phyloP scores from a whole-genome alignment of 2,888 invertebrate species.

The Sinelater perroti region DNA sequence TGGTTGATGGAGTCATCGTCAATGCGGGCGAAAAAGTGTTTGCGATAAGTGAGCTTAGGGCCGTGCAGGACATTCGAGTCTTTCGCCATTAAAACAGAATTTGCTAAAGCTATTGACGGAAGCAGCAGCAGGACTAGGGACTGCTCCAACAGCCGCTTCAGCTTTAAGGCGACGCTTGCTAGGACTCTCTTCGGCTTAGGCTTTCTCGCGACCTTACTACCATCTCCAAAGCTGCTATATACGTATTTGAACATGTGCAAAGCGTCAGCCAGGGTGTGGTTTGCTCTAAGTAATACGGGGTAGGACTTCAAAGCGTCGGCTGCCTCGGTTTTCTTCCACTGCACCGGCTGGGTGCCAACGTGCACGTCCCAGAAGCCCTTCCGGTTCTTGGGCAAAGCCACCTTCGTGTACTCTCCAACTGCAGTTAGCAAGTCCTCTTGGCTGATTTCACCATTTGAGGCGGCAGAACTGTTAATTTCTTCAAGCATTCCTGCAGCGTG shows the following conservation, averaged over 20 bases:
- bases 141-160: too few relatives aligned
- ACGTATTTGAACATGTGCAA: constrained; percentile 9
- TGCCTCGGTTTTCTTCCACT: not conserved
- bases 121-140: too few relatives aligned
- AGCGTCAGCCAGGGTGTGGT: constrained; percentile 12
- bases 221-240: too few relatives aligned
- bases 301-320: not conserved
- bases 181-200: too few relatives aligned
- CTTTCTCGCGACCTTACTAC: too few relatives aligned
- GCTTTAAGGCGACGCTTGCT: too few relatives aligned
- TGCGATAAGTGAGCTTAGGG: not conserved
- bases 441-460: too few relatives aligned
- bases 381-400: constrained; percentile 9
- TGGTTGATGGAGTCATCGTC: not conserved
- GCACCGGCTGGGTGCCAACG: constrained; percentile 13
- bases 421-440: not conserved
- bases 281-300: constrained; percentile 9
- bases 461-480: too few relatives aligned
- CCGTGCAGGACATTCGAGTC: constrained; percentile 1
- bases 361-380: constrained; percentile 11
- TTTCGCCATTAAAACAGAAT: not conserved
- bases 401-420: not conserved
- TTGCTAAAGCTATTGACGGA: not conserved
- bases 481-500: too few relatives aligned
- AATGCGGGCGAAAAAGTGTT: not conserved